Base-by-base conservation (phyloP, 1,140 invertebrate genomes). In the Oedothorax gibbosus region DNA sequence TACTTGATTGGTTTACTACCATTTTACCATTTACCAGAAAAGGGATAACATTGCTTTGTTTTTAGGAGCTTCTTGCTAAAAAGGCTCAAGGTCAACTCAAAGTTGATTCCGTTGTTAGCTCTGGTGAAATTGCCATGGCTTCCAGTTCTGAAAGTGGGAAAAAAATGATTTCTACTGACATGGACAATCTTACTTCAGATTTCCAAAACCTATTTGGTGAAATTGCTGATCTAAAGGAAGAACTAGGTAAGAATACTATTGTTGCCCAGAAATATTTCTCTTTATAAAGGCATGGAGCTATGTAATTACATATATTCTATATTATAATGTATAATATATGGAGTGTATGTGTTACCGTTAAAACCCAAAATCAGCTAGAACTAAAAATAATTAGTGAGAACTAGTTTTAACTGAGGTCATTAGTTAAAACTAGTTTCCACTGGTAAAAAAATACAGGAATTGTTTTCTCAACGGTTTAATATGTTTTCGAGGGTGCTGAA, bases 51-150 rank as follows among this genome's bases (percentile, higher is more conserved):
- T 77, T 49, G 20, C 50, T 62, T 49, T 77, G 21, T 6, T 50
- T 78, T n/a, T 65, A 88, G 88, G 93, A 94, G 86, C 89, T 97
- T 7, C 90, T 97, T 9, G 97, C 97, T 87, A 96, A 97, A 88
- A 95, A 96, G 91, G 95, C 96, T 51, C 96, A 97, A 91, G 96
- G 96, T 15, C 95, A 97, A 89, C 89, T 97, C 0, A 91, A 97
- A 60, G 92, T 97, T 14, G 96, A 97, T 88, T 94, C 96, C 88
- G 91, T 97, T 20, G 93, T 96, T 86, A 95, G 96, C 87, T 94
- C 94, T 51, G 95, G 95, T 12, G 93, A 96, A 89, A 95, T 97
- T 50, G 94, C 95, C n/a, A 91, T 95, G 82, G 94, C 95, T 7
- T 94, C 94, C 86, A 96, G 95, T 1, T 96, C 94, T 69, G 90